These are phyloP conservation scores for Aphidius gifuensis DNA, from an alignment of 1,140 invertebrate genomes.

Conservation along the genomic window DNA sequence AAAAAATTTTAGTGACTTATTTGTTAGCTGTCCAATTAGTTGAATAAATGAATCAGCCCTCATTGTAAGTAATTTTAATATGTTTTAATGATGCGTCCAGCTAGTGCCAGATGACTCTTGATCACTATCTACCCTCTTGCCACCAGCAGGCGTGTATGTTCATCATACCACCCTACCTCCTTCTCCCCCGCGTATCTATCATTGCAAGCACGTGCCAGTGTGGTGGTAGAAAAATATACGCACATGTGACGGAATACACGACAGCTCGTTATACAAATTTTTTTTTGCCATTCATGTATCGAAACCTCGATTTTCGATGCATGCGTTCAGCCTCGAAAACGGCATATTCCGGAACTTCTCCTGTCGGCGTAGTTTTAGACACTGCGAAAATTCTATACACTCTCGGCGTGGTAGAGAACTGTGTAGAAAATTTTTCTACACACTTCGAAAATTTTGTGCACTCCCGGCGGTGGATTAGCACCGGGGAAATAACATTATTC, in stretches of 20 bases:
- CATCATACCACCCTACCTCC: constrained; percentile 5
- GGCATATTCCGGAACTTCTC: too few relatives aligned
- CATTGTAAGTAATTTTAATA: background rate
- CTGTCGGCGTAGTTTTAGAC: too few relatives aligned
- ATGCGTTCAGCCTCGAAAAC: too few relatives aligned
- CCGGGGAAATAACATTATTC: too few relatives aligned
- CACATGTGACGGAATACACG: constrained; percentile 47
- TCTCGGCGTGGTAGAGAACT: too few relatives aligned
- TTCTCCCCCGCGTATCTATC: too few relatives aligned
- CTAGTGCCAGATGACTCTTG: constrained; percentile 49
- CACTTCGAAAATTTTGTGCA: too few relatives aligned
- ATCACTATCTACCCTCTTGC: constrained; percentile 52
- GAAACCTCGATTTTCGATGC: too few relatives aligned
- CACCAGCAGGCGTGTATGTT: constrained; percentile 39
- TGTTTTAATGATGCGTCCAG: constrained; percentile 45
- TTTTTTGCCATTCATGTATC: too few relatives aligned
- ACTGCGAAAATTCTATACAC: too few relatives aligned
- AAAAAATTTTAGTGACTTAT: constrained; percentile 1
- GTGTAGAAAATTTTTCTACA: too few relatives aligned
- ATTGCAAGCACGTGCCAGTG: constrained; percentile 42
- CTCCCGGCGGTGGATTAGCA: too few relatives aligned
- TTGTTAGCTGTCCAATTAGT: constrained; percentile 43
- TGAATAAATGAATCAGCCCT: constrained; percentile 45
- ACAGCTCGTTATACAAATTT: constrained; percentile 24
- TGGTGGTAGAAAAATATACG: constrained; percentile 16